Percentiles rank a stretch among this genome's conserved stretches.
Evolutionary conservation across 2,113 vertebrate genomes (phyloP).

Genomic region (Rhadina sibilatrix): DNA sequence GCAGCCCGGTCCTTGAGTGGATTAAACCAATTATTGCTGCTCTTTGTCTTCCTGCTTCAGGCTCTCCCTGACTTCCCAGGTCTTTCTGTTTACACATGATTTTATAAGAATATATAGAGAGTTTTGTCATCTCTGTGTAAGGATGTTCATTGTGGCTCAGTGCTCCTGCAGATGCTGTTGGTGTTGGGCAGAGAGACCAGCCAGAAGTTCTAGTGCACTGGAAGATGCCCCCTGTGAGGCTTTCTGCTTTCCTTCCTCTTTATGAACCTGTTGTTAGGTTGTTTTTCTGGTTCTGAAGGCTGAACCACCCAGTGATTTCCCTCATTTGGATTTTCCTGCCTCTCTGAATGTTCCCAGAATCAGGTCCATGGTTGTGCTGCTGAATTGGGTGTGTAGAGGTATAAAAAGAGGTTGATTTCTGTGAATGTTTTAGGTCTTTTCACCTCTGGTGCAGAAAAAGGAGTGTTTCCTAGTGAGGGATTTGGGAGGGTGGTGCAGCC

Average conservation of each 20-base stretch:
- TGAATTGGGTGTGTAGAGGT: background rate
- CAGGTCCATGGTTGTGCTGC: background rate
- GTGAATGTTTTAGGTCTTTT: background rate
- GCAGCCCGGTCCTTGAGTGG: background rate
- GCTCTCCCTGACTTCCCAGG: background rate
- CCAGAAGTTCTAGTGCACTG: background rate
- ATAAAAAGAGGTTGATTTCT: background rate
- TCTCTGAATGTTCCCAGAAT: background rate
- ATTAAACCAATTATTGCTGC: constrained; percentile 16
- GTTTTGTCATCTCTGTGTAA: background rate
- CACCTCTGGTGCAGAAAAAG: background rate
- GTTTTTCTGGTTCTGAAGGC: background rate
- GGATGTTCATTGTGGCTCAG: background rate
- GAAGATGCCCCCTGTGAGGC: background rate
- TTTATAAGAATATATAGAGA: background rate
- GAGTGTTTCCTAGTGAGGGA: background rate
- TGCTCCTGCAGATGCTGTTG: rapidly evolving
- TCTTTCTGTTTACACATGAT: background rate
- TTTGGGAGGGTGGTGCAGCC: background rate
- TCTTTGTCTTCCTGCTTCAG: background rate
- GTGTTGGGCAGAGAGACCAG: background rate
- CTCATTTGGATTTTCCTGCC: background rate
- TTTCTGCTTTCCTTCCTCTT: background rate
- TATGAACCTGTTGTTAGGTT: background rate
- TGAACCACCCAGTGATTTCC: background rate